These are phyloP conservation scores for Drosophila kikkawai DNA, from an alignment of 1,140 invertebrate genomes.

Conservation along the genomic window DNA sequence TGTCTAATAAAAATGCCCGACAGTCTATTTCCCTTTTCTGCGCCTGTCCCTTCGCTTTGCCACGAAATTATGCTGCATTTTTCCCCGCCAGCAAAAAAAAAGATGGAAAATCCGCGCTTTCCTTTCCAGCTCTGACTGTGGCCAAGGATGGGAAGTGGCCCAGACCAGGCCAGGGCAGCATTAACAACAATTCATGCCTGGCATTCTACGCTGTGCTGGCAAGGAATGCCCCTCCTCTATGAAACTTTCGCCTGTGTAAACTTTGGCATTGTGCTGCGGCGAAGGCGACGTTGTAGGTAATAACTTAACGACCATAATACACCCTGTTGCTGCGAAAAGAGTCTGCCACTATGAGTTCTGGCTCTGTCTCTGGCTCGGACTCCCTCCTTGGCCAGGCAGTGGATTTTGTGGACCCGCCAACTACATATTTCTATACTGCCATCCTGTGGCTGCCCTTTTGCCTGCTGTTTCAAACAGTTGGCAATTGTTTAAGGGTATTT, in stretches of 20 bases:
- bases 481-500: constrained; percentile 30
- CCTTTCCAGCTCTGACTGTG: constrained; percentile 36
- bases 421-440: constrained; percentile 49
- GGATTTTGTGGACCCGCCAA: constrained; percentile 28
- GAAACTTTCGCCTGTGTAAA: constrained; percentile 80
- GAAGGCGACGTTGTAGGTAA: constrained; percentile 67
- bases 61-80: constrained; percentile 58
- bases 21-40: constrained; percentile 44
- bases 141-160: not conserved
- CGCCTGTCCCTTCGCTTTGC: constrained; percentile 9
- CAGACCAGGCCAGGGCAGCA: constrained; percentile 29
- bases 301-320: constrained; percentile 84
- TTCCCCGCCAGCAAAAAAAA: constrained; percentile 16
- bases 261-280: constrained; percentile 73
- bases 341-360: constrained; percentile 36
- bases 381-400: constrained; percentile 26
- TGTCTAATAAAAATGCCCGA: constrained; percentile 67
- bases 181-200: constrained; percentile 77
- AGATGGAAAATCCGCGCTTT: constrained; percentile 58
- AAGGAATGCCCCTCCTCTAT: constrained; percentile 67
- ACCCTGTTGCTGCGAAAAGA: constrained; percentile 69
- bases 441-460: constrained; percentile 43
- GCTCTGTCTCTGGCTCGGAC: not conserved
- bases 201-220: constrained; percentile 52
- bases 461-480: constrained; percentile 5